These are phyloP conservation scores for Crotalus viridis DNA, from an alignment of 2,113 vertebrate species.

Conservation along the genomic window DNA sequence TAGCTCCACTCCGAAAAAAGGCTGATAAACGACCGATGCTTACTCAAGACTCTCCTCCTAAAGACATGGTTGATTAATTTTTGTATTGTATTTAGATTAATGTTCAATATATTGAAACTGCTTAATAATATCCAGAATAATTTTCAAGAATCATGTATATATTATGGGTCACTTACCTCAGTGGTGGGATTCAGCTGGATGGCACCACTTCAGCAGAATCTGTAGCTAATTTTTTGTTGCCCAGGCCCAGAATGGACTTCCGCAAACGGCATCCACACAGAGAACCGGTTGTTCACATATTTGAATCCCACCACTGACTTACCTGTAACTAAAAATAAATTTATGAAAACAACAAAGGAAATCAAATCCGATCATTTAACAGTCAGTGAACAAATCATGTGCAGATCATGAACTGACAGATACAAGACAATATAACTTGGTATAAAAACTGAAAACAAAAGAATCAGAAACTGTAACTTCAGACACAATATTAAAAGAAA, in stretches of 20 bases:
- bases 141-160: no score
- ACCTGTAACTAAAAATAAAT: neutral
- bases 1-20: conserved; percentile 15
- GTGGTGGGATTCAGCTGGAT: no score
- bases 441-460: neutral
- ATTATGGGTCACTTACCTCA: no score
- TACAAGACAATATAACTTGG: neutral
- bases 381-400: neutral
- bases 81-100: neutral
- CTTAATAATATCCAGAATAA: no score
- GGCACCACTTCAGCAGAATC: no score
- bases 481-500: neutral
- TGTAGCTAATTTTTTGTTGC: no score
- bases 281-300: no score
- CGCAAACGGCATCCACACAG: no score
- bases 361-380: neutral
- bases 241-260: no score
- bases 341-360: neutral
- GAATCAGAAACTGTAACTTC: neutral
- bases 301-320: neutral
- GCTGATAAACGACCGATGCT: conserved; percentile 16
- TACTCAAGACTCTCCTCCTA: neutral
- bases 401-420: neutral
- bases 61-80: neutral
- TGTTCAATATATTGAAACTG: neutral